Conservation (phyloP, 1,140 invertebrate species). For the Lordiphosa stackelbergi region DNA sequence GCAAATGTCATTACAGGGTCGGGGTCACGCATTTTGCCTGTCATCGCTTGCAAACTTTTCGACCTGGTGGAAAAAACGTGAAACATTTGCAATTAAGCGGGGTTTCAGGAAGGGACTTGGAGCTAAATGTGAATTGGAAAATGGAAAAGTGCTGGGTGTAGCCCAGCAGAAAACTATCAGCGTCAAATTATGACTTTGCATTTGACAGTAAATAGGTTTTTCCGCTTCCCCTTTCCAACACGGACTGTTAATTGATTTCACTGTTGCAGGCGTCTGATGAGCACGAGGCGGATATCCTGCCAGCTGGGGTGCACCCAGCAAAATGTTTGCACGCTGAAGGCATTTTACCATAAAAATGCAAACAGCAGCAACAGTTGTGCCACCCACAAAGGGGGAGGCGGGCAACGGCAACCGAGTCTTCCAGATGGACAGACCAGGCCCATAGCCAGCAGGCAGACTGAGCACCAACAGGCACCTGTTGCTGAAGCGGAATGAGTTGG, state of each 20-base stretch:
- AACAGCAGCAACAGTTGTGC: constrained; percentile 29
- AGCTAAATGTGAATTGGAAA: background rate
- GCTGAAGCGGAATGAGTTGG: constrained; percentile 5
- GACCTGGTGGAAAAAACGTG: constrained; percentile 21
- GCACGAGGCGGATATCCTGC: constrained; percentile 5
- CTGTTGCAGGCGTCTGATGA: constrained; percentile 2
- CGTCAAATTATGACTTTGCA: constrained; percentile 2
- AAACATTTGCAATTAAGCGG: constrained; percentile 20
- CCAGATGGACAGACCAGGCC: background rate
- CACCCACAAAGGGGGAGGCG: constrained; percentile 3
- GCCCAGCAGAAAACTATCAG: background rate
- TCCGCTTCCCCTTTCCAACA: background rate
- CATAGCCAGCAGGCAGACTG: constrained; percentile 8
- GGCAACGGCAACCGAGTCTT: background rate
- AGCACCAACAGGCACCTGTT: constrained; percentile 28
- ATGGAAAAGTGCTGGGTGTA: background rate
- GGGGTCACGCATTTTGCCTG: constrained; percentile 49
- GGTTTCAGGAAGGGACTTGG: background rate
- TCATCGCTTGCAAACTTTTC: constrained; percentile 40
- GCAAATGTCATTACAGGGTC: constrained; percentile 44
- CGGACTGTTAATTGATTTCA: constrained; percentile 5
- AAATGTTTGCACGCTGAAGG: constrained; percentile 29
- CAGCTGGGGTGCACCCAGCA: constrained; percentile 2
- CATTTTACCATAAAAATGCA: constrained; percentile 43
- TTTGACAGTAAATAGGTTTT: constrained; percentile 21